Evolutionary conservation across 1,140 invertebrate species (phyloP).

Genomic region (Ruditapes philippinarum): DNA sequence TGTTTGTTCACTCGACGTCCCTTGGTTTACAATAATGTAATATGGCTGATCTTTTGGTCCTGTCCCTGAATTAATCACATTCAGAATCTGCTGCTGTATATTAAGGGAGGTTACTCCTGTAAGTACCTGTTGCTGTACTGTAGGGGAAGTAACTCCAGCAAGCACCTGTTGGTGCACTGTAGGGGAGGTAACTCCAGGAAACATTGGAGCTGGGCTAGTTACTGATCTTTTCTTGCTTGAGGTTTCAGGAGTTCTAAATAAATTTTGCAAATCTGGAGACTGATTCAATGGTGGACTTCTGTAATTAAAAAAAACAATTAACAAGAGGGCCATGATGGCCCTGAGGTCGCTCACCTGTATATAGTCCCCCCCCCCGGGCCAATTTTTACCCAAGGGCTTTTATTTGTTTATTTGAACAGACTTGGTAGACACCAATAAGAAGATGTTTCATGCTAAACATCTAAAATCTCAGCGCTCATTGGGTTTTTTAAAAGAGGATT

Average conservation of each 20-base stretch:
- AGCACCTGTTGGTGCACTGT: not conserved
- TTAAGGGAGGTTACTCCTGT: too few relatives aligned
- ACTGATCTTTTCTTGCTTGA: not conserved
- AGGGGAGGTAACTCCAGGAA: conserved; percentile 24
- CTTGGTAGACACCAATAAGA: too few relatives aligned
- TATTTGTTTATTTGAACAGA: too few relatives aligned
- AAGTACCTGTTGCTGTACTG: conserved; percentile 40
- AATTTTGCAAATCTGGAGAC: not conserved
- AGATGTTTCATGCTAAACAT: too few relatives aligned
- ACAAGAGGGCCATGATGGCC: too few relatives aligned
- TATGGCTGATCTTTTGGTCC: conserved; percentile 50
- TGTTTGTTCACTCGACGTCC: conserved; percentile 9
- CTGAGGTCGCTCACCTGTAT: too few relatives aligned
- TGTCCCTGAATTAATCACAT: conserved; percentile 28
- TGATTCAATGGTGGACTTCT: conserved; percentile 18
- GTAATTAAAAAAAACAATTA: not conserved
- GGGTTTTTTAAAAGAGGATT: too few relatives aligned
- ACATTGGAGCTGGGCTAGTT: not conserved
- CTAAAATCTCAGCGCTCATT: too few relatives aligned
- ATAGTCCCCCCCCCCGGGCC: too few relatives aligned
- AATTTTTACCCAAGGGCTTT: too few relatives aligned
- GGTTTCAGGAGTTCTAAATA: not conserved
- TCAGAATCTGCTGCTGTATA: conserved; percentile 36
- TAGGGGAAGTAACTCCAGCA: conserved; percentile 31
- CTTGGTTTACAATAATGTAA: conserved; percentile 39